Conservation (phyloP, 2,888 invertebrate species). For the Geophilus truncorum region DNA sequence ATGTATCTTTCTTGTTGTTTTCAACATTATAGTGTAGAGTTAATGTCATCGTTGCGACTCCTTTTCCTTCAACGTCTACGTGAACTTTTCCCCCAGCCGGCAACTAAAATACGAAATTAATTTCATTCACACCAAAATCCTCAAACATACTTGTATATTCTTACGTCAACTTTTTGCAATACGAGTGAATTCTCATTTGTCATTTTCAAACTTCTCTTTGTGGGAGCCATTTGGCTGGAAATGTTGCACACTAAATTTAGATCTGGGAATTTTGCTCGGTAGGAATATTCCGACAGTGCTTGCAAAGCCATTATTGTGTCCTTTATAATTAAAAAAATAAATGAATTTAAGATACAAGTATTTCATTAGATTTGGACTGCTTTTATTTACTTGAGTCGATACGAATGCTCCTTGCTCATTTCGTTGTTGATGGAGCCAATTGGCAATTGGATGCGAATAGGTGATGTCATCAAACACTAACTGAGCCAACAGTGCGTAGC, state of each 20-base stretch:
- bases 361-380: background rate
- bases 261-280: background rate
- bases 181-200: background rate
- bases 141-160: no score
- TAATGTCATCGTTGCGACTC: slow-evolving; percentile 6
- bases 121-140: background rate
- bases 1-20: background rate
- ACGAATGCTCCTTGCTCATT: slow-evolving; percentile 15
- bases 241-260: slow-evolving; percentile 8
- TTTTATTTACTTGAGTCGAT: slow-evolving; percentile 30
- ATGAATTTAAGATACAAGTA: background rate
- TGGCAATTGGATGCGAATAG: slow-evolving; percentile 23
- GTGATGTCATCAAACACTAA: background rate
- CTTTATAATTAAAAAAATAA: background rate
- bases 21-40: slow-evolving; percentile 29
- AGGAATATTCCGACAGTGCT: background rate
- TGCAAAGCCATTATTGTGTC: slow-evolving; percentile 31
- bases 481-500: slow-evolving; percentile 25
- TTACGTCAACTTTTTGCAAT: slow-evolving; percentile 3
- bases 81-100: slow-evolving; percentile 10
- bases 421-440: slow-evolving; percentile 30
- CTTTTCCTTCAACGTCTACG: background rate
- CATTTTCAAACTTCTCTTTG: background rate
- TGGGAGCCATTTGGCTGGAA: background rate
- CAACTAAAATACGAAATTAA: background rate